These are phyloP conservation scores for Petrolisthes cinctipes DNA, from an alignment of 2,888 invertebrate species.

Conservation along the genomic window DNA sequence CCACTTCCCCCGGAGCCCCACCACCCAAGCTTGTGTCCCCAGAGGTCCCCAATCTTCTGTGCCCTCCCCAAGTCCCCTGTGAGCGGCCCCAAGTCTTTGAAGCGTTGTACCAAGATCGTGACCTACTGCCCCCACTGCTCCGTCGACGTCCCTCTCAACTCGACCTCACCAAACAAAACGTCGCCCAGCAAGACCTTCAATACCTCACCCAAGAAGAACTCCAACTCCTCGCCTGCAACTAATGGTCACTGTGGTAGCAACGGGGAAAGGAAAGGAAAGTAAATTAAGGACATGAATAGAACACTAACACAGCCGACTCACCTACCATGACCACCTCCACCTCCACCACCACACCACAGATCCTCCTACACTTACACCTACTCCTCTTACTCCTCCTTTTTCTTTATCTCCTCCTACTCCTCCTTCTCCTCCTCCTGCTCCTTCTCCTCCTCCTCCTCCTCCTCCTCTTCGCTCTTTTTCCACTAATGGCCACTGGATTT, in stretches of 20 bases:
- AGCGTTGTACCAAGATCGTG: not conserved
- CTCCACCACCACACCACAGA: not conserved
- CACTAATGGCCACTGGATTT: no score
- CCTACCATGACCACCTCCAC: not conserved
- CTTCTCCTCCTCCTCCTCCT: no score
- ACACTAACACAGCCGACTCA: not conserved
- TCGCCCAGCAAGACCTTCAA: not conserved
- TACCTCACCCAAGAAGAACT: no score
- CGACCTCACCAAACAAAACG: constrained; percentile 11
- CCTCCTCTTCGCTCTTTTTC: no score
- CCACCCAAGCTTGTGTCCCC: constrained; percentile 34
- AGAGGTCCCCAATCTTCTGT: constrained; percentile 13
- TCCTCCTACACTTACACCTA: not conserved
- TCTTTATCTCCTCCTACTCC: not conserved
- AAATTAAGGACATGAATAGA: no score
- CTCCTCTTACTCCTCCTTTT: constrained; percentile 1
- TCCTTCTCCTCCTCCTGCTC: no score
- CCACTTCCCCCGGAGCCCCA: constrained; percentile 43
- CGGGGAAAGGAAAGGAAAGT: constrained; percentile 21
- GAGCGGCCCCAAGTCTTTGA: constrained; percentile 6
- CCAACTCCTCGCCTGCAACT: not conserved
- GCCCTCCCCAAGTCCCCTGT: constrained; percentile 6
- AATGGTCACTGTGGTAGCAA: constrained; percentile 31
- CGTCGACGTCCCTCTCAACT: constrained; percentile 9
- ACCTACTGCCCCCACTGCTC: constrained; percentile 31